These are phyloP conservation scores for Nomada fabriciana DNA, from an alignment of 2,888 invertebrate genomes.

Conservation along the genomic window DNA sequence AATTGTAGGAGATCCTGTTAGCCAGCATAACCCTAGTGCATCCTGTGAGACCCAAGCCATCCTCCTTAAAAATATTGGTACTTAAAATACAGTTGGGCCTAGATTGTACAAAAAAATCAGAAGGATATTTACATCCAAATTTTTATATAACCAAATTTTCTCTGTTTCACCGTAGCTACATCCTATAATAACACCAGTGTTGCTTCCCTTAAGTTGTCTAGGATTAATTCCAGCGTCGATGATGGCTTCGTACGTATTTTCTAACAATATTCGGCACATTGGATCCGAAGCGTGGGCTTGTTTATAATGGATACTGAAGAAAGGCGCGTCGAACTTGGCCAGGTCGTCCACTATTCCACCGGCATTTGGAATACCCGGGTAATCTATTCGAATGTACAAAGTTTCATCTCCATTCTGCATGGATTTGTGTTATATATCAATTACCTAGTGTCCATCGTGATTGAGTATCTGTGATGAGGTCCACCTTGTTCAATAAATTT, in stretches of 20 bases:
- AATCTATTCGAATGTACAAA: slow-evolving; percentile 73
- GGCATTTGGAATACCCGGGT: slow-evolving; percentile 90
- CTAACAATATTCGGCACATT: slow-evolving; percentile 87
- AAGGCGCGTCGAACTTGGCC: slow-evolving; percentile 88
- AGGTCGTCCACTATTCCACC: slow-evolving; percentile 90
- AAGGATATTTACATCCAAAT: slow-evolving; percentile 85
- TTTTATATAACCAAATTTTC: slow-evolving; percentile 89
- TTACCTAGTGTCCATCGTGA: slow-evolving; percentile 83
- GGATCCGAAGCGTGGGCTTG: slow-evolving; percentile 87
- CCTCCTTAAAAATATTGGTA: slow-evolving; percentile 72
- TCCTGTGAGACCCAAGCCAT: slow-evolving; percentile 89
- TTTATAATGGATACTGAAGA: slow-evolving; percentile 86
- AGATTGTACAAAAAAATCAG: no score
- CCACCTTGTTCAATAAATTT: slow-evolving; percentile 91
- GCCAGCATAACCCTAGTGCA: slow-evolving; percentile 96
- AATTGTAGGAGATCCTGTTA: slow-evolving; percentile 94
- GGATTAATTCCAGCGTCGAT: slow-evolving; percentile 87
- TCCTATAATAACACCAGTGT: slow-evolving; percentile 91
- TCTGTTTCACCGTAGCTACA: slow-evolving; percentile 89
- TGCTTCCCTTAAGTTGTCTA: slow-evolving; percentile 87
- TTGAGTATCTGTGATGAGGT: slow-evolving; percentile 86
- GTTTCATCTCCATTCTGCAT: not conserved
- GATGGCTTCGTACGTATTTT: slow-evolving; percentile 87
- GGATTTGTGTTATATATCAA: not conserved
- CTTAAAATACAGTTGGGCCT: not conserved